Evolutionary conservation across 2,888 invertebrate species (phyloP).

Genomic region (Meghimatium bilineatum): DNA sequence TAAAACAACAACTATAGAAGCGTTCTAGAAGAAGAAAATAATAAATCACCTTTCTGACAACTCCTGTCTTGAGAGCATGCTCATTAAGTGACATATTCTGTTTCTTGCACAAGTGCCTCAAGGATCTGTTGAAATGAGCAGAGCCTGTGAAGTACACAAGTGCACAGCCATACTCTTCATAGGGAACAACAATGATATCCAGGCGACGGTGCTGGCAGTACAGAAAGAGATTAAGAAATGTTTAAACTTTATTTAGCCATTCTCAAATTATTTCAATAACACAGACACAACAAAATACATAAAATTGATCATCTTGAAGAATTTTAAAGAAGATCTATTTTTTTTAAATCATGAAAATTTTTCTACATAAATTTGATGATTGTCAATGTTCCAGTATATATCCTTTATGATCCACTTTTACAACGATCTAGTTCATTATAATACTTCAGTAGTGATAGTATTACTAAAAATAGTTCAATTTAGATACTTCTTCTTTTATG

Average conservation of each 20-base stretch:
- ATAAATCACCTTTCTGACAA: conserved; percentile 79
- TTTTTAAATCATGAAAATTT: too few relatives aligned
- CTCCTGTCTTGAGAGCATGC: conserved; percentile 77
- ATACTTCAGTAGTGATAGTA: too few relatives aligned
- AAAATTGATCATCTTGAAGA: too few relatives aligned
- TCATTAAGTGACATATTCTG: conserved; percentile 79
- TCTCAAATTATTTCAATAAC: too few relatives aligned
- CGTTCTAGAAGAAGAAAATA: neutral
- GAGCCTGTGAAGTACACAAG: conserved; percentile 79
- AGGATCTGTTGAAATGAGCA: conserved; percentile 79
- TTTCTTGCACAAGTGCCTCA: conserved; percentile 78
- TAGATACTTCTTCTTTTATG: too few relatives aligned
- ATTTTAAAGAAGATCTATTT: too few relatives aligned
- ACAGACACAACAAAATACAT: too few relatives aligned
- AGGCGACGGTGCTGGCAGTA: conserved; percentile 76
- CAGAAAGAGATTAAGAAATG: neutral
- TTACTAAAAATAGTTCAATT: too few relatives aligned
- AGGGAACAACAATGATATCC: conserved; percentile 79
- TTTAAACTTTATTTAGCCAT: neutral
- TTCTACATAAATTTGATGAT: too few relatives aligned
- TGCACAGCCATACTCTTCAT: conserved; percentile 78
- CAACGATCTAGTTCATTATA: too few relatives aligned
- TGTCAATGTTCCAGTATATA: too few relatives aligned
- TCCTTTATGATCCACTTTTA: too few relatives aligned
- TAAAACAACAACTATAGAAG: neutral